Conservation (phyloP, 2,797 vertebrate genomes). For the Tamandua tetradactyla region DNA sequence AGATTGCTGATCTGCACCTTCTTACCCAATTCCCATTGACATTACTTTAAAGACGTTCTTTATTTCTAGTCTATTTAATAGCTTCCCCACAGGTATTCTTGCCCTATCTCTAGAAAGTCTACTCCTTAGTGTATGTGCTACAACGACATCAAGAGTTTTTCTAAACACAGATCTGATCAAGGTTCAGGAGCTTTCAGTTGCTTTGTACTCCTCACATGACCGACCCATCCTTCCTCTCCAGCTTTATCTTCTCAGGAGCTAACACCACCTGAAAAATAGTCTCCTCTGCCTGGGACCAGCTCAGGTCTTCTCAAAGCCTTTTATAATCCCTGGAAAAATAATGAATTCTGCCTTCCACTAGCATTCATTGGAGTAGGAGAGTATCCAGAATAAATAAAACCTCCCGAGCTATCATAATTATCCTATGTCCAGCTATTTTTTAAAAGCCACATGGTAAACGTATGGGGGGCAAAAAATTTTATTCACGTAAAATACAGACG, state of each 20-base stretch:
- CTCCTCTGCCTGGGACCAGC: neutral
- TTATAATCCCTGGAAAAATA: constrained; percentile 29
- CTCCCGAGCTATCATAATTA: neutral
- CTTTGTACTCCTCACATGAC: neutral
- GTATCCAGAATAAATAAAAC: constrained; percentile 3
- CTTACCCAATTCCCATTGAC: neutral
- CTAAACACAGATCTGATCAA: constrained; percentile 11
- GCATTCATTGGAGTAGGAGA: neutral
- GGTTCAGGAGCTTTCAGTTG: neutral
- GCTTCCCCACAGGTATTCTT: neutral
- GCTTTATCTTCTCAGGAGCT: neutral
- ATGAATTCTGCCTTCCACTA: neutral
- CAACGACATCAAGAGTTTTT: neutral
- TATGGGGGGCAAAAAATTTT: neutral
- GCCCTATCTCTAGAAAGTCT: neutral
- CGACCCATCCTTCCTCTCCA: neutral
- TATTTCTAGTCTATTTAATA: constrained; percentile 3
- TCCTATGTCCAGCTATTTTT: neutral
- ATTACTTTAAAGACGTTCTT: neutral
- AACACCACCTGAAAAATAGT: neutral
- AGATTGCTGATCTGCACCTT: constrained; percentile 1
- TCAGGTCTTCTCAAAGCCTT: neutral
- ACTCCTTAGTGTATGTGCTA: neutral
- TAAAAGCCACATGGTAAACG: neutral
- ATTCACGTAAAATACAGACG: neutral